Percentiles rank a stretch among this genome's conserved stretches.
These are phyloP conservation scores for Heterodera schachtii DNA, from an alignment of 1,140 invertebrate species.

Conservation along the genomic window DNA sequence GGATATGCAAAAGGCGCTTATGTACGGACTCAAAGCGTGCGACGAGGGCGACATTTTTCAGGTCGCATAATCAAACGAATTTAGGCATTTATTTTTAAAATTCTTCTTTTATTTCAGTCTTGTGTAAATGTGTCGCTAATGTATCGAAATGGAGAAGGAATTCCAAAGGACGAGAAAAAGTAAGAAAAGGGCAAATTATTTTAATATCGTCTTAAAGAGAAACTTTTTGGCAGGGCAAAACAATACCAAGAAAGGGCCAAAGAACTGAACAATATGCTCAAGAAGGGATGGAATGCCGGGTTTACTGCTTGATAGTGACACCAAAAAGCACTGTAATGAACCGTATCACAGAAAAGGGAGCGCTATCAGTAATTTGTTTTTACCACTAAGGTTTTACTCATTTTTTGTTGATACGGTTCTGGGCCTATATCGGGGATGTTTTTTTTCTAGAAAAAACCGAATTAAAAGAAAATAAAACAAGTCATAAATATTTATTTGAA, in stretches of 20 bases:
- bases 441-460: too few species aligned
- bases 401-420: too few species aligned
- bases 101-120: constrained; percentile 21
- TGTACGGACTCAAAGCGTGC: constrained; percentile 57
- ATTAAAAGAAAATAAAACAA: too few species aligned
- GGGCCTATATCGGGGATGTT: too few species aligned
- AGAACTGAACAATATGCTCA: constrained; percentile 50
- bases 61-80: constrained; percentile 26
- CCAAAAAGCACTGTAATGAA: too few species aligned
- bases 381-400: too few species aligned
- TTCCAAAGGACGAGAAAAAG: constrained; percentile 58
- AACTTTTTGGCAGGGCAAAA: constrained; percentile 38
- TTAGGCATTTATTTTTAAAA: constrained; percentile 35
- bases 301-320: constrained; percentile 50
- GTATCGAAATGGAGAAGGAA: constrained; percentile 58
- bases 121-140: constrained; percentile 44
- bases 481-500: too few species aligned
- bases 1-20: constrained; percentile 58
- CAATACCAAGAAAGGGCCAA: constrained; percentile 55
- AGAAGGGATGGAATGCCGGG: constrained; percentile 44
- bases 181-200: background rate
- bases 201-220: background rate
- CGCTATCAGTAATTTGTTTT: too few species aligned
- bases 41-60: constrained; percentile 56
- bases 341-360: too few species aligned